Evolutionary conservation across 64 coral and sea anemone genomes (phyloP), one percentile per base, ranked within the genome.

Genomic region (Actinia equina): DNA sequence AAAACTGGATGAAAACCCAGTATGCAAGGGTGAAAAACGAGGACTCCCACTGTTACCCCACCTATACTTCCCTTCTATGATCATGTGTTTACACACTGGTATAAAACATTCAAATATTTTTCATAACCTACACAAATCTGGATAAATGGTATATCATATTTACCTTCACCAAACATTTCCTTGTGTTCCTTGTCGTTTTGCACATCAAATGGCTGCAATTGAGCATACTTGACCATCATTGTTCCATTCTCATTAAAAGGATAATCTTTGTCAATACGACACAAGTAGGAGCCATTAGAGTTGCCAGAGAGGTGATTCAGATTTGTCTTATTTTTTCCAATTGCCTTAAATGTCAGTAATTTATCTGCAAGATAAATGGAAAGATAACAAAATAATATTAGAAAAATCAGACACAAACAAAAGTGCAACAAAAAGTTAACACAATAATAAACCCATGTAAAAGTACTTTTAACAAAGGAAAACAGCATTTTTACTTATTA

Each of bases 201-300:
- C 14, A 79, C 77, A 43, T 8, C 82, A 84, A 84, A 84, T 56
- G 82, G 82, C 19, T 59, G 49, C 25, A 84, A 12, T 53, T 7
- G 46, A 13, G 49, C 82, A 84, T 84, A 41, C 0, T 84, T 59
- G 22, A 84, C 5, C 0, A 9, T 23, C 46, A 84, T 30, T 9
- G 16, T 26, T 56, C 46, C 82, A 84, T 23, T 46, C 19, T 52
- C 41, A 52, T 18, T 6, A 15, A 81, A 45, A 18, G 46, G 46
- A 53, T 84, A 84, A 4, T 15, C 25, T 46, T 51, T 46, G 13
- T 58, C 9, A 12, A 27, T 20, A 18, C 12, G 52, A 55, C 82
- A 84, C 17, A 26, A 0, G 46, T 84, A 84, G 52, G 30, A 84
- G 14, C 56, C 56, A 30, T 59, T 51, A 2, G 7, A 18, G 16